Evolutionary conservation across 2,888 invertebrate species (phyloP).

Genomic region (Athalia rosae): DNA sequence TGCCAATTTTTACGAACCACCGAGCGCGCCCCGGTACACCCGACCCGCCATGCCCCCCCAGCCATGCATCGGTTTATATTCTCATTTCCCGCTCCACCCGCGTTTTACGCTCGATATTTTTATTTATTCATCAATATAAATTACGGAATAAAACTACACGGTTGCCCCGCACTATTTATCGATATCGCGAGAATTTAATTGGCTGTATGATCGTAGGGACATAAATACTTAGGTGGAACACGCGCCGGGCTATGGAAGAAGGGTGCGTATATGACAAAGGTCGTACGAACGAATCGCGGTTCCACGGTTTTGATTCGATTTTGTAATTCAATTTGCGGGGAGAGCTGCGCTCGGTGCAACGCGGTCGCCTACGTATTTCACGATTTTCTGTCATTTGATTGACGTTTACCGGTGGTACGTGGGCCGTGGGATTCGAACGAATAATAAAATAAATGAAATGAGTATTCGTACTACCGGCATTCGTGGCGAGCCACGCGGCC

Average conservation of each 20-base stretch:
- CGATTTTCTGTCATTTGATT: background rate
- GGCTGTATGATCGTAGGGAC: background rate
- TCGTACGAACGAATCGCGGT: background rate
- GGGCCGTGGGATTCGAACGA: background rate
- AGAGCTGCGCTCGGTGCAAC: background rate
- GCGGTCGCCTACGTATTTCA: background rate
- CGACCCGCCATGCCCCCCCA: background rate
- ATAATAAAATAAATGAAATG: background rate
- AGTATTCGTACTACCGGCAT: background rate
- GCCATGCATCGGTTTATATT: background rate
- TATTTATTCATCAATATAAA: background rate
- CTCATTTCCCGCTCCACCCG: background rate
- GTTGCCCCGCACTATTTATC: background rate
- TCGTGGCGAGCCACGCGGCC: background rate
- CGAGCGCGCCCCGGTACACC: background rate
- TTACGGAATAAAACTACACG: background rate
- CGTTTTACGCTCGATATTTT: background rate
- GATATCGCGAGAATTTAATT: constrained; percentile 27
- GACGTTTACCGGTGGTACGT: constrained; percentile 3
- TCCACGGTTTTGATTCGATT: constrained; percentile 15
- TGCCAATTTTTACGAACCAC: constrained; percentile 32
- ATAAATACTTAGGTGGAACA: background rate
- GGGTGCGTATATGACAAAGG: too few species aligned
- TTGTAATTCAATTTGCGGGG: constrained; percentile 10
- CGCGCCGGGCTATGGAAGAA: background rate